Conservation (phyloP, 2,888 invertebrate genomes). For the Chrysodeixis includens region DNA sequence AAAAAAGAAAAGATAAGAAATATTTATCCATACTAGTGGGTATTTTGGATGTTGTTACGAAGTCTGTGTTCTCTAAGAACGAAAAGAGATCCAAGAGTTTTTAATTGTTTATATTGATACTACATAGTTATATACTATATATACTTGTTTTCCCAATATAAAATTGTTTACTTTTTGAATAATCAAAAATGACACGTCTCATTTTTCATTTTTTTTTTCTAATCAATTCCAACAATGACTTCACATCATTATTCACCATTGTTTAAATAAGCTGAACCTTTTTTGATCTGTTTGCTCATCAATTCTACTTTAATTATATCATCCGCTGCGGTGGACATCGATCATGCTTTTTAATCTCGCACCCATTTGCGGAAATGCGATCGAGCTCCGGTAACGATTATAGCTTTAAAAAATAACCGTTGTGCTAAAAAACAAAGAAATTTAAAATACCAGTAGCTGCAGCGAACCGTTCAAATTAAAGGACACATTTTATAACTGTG, state of each 20-base stretch:
- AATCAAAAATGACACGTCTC: too few relatives aligned
- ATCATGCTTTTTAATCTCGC: neutral
- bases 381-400: neutral
- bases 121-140: too few relatives aligned
- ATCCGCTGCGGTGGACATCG: neutral
- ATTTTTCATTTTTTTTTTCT: neutral
- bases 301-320: neutral
- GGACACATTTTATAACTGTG: neutral
- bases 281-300: neutral
- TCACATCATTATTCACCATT: neutral
- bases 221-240: neutral
- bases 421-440: neutral
- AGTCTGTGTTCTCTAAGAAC: too few relatives aligned
- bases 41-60: too few relatives aligned
- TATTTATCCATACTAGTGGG: too few relatives aligned
- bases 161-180: too few relatives aligned
- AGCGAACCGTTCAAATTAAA: neutral
- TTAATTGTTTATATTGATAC: too few relatives aligned
- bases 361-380: neutral
- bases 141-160: too few relatives aligned
- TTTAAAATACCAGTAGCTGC: neutral
- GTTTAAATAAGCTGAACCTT: neutral
- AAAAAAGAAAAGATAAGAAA: too few relatives aligned
- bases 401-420: neutral
- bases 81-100: too few relatives aligned